Percentiles rank a stretch among this genome's conserved stretches.
phyloP scores from a whole-genome alignment of 2,888 invertebrate species.

The Lasius platythorax region DNA sequence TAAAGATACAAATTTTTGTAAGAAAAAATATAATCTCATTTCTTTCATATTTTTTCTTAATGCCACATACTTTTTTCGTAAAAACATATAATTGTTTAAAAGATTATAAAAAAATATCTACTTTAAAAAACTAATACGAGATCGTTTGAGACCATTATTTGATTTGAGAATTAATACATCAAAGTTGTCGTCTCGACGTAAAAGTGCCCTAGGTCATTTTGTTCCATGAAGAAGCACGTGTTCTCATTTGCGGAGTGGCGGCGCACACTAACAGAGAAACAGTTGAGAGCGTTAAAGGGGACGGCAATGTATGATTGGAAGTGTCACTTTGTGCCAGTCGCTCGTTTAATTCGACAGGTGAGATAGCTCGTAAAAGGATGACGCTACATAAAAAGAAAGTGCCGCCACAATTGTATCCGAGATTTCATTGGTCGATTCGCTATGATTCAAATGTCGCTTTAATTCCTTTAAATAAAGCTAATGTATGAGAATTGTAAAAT shows the following conservation, averaged over 20 bases:
- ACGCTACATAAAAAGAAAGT: constrained; percentile 34
- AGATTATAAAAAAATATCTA: not conserved
- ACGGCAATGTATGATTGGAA: constrained; percentile 51
- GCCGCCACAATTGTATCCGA: constrained; percentile 27
- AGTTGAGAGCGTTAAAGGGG: constrained; percentile 43
- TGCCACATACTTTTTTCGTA: no score
- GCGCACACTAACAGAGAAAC: constrained; percentile 13
- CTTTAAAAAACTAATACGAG: not conserved
- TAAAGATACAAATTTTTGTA: not conserved
- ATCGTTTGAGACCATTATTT: not conserved
- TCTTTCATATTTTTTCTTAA: not conserved
- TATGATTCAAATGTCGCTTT: constrained; percentile 9
- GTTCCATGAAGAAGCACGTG: constrained; percentile 31
- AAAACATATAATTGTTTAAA: not conserved
- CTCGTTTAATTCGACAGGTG: constrained; percentile 47
- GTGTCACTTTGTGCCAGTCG: constrained; percentile 46
- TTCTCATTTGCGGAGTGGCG: constrained; percentile 43
- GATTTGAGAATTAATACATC: constrained; percentile 33
- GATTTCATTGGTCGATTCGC: constrained; percentile 24
- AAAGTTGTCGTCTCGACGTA: constrained; percentile 26
- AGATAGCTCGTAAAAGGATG: constrained; percentile 35
- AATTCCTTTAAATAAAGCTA: not conserved
- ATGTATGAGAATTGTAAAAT: not conserved
- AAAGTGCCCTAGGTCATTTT: constrained; percentile 17
- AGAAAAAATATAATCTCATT: not conserved